Evolutionary conservation across 2,797 vertebrate genomes (phyloP), one percentile per base, ranked within the genome.

Genomic region (Prionace glauca): DNA sequence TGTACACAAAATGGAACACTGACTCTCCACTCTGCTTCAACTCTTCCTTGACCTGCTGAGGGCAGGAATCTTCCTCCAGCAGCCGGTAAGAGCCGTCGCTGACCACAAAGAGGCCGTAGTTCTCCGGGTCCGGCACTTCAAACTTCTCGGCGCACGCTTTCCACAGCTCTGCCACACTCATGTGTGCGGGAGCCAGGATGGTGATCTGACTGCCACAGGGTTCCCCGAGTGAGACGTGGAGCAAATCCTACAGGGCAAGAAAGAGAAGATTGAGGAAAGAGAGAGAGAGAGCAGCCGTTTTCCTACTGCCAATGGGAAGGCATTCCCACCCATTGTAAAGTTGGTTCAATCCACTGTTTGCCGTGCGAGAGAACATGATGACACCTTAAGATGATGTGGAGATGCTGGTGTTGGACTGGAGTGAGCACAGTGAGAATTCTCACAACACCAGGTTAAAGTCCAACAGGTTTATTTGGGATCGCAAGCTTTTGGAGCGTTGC

Each of bases 181-280:
- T 95, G 32, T 96, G 36, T 0, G 3, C 1, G 0, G 94, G 86
- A 0, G 71, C 90, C 0, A 92, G 14, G 32, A 96, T 56, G 24
- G 95, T 36, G 71, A 95, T 95, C 62, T 96, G 96, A 29, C 96
- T 45, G 7, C 0, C 81, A 45, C 90, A 94, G 16, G 94, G 96
- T 29, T 96, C 96, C 1, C 41, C 71, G 36, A 96, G 91, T 79
- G 96, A 96, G 79, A 96, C 3, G 0, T 95, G 91, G 65, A 96
- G 96, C 32, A 95, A 95, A 65, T 96, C 95, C 96, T 96, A 29
- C 45, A 22, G 36, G 36, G 10, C 22, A 18, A 94, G 67, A 50
- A 9, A 67, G 50, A 36, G 45, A 14, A 10, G 26, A 7, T 1
- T 11, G 24, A 14, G 50, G 67, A 50, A 24, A 50, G 92, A 24